A percentile compares a stretch with the other conserved stretches of the same genome.
Evolutionary conservation across 2,797 vertebrate species (phyloP).

Genomic region (Picus viridis): DNA sequence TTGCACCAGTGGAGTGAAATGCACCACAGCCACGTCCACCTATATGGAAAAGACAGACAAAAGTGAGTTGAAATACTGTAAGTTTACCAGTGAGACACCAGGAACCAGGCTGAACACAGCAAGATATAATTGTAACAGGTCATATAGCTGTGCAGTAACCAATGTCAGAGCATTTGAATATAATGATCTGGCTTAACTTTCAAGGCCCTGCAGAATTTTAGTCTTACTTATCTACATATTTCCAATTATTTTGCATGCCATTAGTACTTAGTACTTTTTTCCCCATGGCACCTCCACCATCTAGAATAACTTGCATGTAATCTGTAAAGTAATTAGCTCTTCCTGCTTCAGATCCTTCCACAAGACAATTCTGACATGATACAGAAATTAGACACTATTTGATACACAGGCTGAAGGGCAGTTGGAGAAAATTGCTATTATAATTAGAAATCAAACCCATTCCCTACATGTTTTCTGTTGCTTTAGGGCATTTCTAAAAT

Average conservation of each 20-base stretch:
- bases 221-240: conserved; percentile 37
- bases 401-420: conserved; percentile 45
- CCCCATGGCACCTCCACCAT: conserved; percentile 2
- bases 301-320: conserved; percentile 23
- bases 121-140: neutral
- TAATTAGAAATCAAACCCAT: conserved; percentile 59
- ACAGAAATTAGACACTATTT: conserved; percentile 42
- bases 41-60: conserved; percentile 54
- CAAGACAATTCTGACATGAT: conserved; percentile 40
- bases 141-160: neutral
- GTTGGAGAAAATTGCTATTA: conserved; percentile 56
- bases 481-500: conserved; percentile 31
- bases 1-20: conserved; percentile 88
- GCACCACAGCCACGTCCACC: conserved; percentile 95
- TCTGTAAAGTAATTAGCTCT: conserved; percentile 56
- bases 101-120: neutral
- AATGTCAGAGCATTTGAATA: neutral
- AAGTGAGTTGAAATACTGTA: neutral
- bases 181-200: neutral
- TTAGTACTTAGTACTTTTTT: neutral
- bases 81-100: neutral
- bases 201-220: neutral
- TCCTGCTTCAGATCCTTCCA: conserved; percentile 42
- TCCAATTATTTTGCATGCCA: conserved; percentile 38
- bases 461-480: conserved; percentile 28